These are phyloP conservation scores for Ostrea denselamellosa DNA, from an alignment of 1,140 invertebrate genomes.

Conservation along the genomic window DNA sequence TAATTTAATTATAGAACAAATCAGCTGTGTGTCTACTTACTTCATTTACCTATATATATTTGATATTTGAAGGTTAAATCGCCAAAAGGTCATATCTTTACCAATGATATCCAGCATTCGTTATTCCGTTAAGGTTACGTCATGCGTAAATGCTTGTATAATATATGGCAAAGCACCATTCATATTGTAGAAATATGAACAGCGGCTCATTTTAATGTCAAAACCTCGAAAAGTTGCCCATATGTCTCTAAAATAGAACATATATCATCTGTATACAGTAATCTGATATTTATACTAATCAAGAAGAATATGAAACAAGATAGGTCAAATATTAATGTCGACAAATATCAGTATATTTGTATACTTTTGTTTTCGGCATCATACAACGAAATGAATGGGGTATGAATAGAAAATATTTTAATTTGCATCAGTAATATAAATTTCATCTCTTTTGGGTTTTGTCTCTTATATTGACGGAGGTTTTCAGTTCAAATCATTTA, in stretches of 20 bases:
- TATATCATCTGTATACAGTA: background rate
- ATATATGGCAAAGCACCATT: constrained; percentile 6
- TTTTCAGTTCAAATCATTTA: too few species aligned
- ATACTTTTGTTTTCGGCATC: too few species aligned
- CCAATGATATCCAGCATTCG: background rate
- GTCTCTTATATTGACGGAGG: too few species aligned
- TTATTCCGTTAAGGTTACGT: background rate
- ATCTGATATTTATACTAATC: background rate
- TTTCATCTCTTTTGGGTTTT: too few species aligned
- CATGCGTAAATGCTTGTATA: constrained; percentile 19
- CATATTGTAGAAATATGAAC: background rate
- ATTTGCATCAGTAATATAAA: too few species aligned
- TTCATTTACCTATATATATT: constrained; percentile 23
- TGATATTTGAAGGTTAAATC: constrained; percentile 23
- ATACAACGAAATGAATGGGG: too few species aligned
- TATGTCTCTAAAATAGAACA: background rate
- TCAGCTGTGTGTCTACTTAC: background rate
- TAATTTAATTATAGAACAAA: background rate
- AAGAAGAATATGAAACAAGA: background rate
- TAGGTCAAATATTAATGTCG: background rate
- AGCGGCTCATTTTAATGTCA: background rate
- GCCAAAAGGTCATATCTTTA: background rate
- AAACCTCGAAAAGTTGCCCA: background rate
- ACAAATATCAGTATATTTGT: too few species aligned
- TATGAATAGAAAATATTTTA: too few species aligned